Evolutionary conservation across 1,140 invertebrate genomes (phyloP).

Genomic region (Bombus pyrosoma): DNA sequence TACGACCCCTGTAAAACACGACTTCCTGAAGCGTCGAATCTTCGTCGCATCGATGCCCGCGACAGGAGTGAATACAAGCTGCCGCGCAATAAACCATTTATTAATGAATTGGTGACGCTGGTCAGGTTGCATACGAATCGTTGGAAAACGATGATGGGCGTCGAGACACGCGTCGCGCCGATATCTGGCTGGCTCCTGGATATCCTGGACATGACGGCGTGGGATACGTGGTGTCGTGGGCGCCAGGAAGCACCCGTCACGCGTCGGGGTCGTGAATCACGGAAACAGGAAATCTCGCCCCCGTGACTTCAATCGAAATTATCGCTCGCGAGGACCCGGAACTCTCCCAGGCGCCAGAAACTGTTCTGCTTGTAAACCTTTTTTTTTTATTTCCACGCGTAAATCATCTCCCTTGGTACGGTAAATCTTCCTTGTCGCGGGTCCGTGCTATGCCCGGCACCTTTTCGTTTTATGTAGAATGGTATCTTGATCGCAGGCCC

Average conservation of each 20-base stretch:
- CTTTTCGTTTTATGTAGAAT: background rate
- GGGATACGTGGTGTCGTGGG: conserved; percentile 42
- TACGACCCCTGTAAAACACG: conserved; percentile 50
- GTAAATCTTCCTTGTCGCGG: conserved; percentile 22
- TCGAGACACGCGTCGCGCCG: conserved; percentile 57
- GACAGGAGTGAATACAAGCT: background rate
- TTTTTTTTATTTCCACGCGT: background rate
- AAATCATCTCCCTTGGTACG: conserved; percentile 2
- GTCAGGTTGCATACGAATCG: conserved; percentile 56
- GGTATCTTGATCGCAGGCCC: background rate
- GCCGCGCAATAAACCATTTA: conserved; percentile 62
- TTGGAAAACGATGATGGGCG: background rate
- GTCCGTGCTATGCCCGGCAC: background rate
- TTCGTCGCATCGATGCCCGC: conserved; percentile 18
- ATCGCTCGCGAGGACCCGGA: conserved; percentile 57
- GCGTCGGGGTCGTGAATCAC: conserved; percentile 62
- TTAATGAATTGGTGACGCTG: conserved; percentile 58
- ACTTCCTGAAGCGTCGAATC: conserved; percentile 58
- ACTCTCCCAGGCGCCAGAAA: conserved; percentile 53
- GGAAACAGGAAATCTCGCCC: conserved; percentile 67
- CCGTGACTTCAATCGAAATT: conserved; percentile 68
- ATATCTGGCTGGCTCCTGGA: conserved; percentile 59
- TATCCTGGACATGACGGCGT: conserved; percentile 36
- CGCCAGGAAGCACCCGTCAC: conserved; percentile 68
- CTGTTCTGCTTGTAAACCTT: conserved; percentile 11